A percentile compares a stretch with the other conserved stretches of the same genome.
phyloP scores from a whole-genome alignment of 2,888 invertebrate species.

The Philereme transversata region DNA sequence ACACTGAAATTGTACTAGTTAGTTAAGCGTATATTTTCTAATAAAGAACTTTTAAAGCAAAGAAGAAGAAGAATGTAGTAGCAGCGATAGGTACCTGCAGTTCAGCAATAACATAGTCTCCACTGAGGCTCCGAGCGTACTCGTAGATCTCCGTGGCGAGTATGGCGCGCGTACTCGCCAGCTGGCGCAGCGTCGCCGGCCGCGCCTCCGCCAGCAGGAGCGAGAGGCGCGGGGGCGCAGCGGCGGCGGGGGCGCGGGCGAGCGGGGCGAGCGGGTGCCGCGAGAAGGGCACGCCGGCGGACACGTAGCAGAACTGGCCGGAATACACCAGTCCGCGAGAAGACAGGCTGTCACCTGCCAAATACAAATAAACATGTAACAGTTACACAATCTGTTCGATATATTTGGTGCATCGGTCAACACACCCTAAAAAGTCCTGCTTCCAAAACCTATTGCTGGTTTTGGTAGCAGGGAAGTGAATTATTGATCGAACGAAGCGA shows the following conservation, averaged over 20 bases:
- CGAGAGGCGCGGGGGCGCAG: constrained; percentile 87
- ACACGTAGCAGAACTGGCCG: constrained; percentile 98
- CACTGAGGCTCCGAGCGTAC: constrained; percentile 93
- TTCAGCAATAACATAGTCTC: constrained; percentile 88
- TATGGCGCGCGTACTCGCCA: constrained; percentile 92
- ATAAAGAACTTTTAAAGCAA: too few relatives aligned
- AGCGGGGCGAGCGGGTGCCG: constrained; percentile 66
- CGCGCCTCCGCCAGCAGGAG: constrained; percentile 91
- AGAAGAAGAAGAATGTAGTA: too few relatives aligned
- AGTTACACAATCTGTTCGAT: too few relatives aligned
- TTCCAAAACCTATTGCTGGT: too few relatives aligned
- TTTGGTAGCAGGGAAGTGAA: too few relatives aligned
- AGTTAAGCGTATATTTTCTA: too few relatives aligned
- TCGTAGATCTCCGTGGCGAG: constrained; percentile 98
- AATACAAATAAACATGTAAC: too few relatives aligned
- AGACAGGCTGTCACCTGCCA: constrained; percentile 87
- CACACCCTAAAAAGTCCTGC: too few relatives aligned
- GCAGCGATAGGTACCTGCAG: constrained; percentile 84
- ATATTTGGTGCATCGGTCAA: too few relatives aligned
- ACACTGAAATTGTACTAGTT: too few relatives aligned
- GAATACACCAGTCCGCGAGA: constrained; percentile 93
- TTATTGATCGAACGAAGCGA: too few relatives aligned
- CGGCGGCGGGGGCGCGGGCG: constrained; percentile 50
- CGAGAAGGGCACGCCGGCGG: constrained; percentile 88
- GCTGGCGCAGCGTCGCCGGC: constrained; percentile 84